Percentiles rank a stretch among this genome's conserved stretches.
Evolutionary conservation across 2,113 vertebrate species (phyloP).

Genomic region (Atrichornis clamosus): DNA sequence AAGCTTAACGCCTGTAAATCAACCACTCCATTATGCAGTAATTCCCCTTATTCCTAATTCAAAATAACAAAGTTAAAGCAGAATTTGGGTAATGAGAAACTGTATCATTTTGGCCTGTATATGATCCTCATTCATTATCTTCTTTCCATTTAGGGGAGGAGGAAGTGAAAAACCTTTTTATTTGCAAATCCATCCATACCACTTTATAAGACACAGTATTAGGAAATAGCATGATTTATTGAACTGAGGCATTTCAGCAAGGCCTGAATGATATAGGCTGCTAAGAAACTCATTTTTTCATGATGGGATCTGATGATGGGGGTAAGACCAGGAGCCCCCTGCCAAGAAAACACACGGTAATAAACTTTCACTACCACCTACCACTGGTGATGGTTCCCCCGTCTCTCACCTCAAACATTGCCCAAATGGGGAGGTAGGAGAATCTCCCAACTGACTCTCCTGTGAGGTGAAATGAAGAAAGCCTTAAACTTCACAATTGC

Average conservation of each 20-base stretch:
- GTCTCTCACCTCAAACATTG: conserved; percentile 1
- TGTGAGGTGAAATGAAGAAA: conserved; percentile 86
- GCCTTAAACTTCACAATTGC: conserved; percentile 93
- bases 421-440: conserved; percentile 62
- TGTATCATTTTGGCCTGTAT: not conserved
- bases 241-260: conserved; percentile 58
- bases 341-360: conserved; percentile 33
- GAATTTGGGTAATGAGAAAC: conserved; percentile 19
- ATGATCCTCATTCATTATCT: conserved; percentile 53
- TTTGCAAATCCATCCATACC: conserved; percentile 54
- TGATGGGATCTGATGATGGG: conserved; percentile 38
- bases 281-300: conserved; percentile 34
- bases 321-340: conserved; percentile 13
- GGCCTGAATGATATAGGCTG: conserved; percentile 26
- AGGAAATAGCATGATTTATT: conserved; percentile 68
- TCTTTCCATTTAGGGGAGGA: not conserved
- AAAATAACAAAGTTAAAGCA: conserved; percentile 29
- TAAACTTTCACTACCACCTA: conserved; percentile 29
- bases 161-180: not conserved
- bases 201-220: conserved; percentile 55
- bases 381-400: conserved; percentile 23
- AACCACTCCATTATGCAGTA: conserved; percentile 24
- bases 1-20: conserved; percentile 37
- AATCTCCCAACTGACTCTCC: conserved; percentile 78
- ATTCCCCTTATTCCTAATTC: conserved; percentile 55